These are phyloP conservation scores for Oscheius sp. DNA, from an alignment of 2,888 invertebrate species.

Conservation along the genomic window DNA sequence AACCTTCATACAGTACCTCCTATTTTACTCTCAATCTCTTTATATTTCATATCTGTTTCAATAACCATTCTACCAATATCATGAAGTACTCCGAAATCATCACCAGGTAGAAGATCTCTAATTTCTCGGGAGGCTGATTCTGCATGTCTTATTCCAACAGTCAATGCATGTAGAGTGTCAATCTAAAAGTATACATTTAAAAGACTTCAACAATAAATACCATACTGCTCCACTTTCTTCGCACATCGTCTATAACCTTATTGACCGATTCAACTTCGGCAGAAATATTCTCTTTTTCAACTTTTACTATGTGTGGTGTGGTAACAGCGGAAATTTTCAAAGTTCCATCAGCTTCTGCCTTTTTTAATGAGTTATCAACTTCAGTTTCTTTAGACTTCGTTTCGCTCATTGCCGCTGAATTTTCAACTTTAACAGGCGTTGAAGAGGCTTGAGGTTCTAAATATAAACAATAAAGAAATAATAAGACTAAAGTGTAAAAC, in stretches of 20 bases:
- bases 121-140: neutral
- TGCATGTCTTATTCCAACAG: neutral
- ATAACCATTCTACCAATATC: neutral
- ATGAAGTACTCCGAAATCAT: neutral
- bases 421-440: neutral
- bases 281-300: neutral
- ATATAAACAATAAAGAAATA: neutral
- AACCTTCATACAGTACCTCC: neutral
- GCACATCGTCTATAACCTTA: neutral
- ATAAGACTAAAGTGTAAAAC: too few species aligned
- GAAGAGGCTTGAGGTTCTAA: conserved; percentile 13
- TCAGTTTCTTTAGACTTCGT: too few species aligned
- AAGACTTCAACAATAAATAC: neutral
- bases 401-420: neutral
- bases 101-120: neutral
- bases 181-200: neutral
- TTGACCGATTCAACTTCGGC: neutral
- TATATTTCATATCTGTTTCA: neutral
- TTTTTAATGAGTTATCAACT: too few species aligned
- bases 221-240: neutral
- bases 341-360: too few species aligned
- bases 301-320: neutral
- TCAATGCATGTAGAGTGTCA: neutral
- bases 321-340: neutral
- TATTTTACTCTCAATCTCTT: neutral